Evolutionary conservation across 1,140 invertebrate genomes (phyloP).

Genomic region (Mycetomoellerius zeteki): DNA sequence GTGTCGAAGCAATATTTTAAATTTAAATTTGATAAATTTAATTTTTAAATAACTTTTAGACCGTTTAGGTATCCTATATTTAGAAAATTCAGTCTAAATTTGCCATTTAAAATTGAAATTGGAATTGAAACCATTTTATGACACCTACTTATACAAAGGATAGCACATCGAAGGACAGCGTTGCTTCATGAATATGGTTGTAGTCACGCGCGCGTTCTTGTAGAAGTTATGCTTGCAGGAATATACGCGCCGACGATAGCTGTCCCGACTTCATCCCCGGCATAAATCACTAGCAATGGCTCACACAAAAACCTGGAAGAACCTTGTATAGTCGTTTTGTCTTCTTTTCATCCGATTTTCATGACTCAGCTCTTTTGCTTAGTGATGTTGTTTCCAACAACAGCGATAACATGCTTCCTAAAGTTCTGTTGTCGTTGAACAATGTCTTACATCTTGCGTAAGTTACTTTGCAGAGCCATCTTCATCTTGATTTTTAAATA

Average conservation of each 20-base stretch:
- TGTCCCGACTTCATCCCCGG: slow-evolving; percentile 23
- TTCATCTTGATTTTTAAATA: neutral
- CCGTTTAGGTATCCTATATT: neutral
- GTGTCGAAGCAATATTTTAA: neutral
- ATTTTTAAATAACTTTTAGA: neutral
- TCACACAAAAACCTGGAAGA: neutral
- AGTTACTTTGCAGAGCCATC: neutral
- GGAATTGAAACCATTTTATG: slow-evolving; percentile 2
- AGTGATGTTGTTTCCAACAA: neutral
- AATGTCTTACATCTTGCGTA: neutral
- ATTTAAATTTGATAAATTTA: neutral
- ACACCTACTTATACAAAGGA: neutral
- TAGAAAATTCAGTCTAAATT: neutral
- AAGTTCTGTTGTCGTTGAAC: neutral
- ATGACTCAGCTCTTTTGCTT: slow-evolving; percentile 7
- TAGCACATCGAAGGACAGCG: neutral
- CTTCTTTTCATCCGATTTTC: slow-evolving; percentile 5
- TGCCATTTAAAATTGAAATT: slow-evolving; percentile 15
- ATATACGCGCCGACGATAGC: slow-evolving; percentile 30
- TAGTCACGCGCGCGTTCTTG: slow-evolving; percentile 17
- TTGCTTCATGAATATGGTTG: slow-evolving; percentile 19
- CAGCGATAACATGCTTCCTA: neutral
- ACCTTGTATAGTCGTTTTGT: slow-evolving; percentile 16
- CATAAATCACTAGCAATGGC: slow-evolving; percentile 54
- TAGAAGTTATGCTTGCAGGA: slow-evolving; percentile 26